Base-by-base conservation (phyloP, 2,797 vertebrate genomes). In the Melanotaenia maccullochi region DNA sequence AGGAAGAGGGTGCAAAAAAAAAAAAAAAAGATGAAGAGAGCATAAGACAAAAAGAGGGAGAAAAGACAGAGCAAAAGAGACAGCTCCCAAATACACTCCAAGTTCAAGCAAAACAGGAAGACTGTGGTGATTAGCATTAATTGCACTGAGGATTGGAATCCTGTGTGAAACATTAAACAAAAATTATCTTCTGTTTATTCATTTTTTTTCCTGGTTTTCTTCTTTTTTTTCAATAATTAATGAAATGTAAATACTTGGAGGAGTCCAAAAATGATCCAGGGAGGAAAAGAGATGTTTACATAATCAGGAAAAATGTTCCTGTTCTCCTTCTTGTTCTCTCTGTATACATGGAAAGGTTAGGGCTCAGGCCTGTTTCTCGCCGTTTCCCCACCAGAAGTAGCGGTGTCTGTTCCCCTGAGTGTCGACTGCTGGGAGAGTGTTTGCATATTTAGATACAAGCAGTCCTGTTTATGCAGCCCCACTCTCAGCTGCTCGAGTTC, bases 111-210 rank as follows among this genome's bases (percentile, higher is more conserved):
- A 96, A 97, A 97, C 94, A 96, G 95, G 95, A 97, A 97, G 95
- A 91, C 89, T 83, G 82, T 81, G 58, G 95, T 96, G 93, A 97
- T 96, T 96, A 97, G 93, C 94, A 96, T 95, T 97, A 96, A 97
- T 96, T 97, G 94, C 95, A 93, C 85, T 87, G 89, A 92, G 91
- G 93, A 91, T 93, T 90, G 91, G 87, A 94, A 94, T 94, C 92
- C 93, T 96, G 93, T 91, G 94, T 95, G 95, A 98, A 96, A 96
- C 94, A 96, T 96, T 97, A 96, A 97, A 96, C 96, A 96, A 95
- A 94, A 95, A 94, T 95, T 92, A 96, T 95, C 95, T 94, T 76
- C 87, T 96, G 95, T 97, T 97, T 97, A 96, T 95, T 84, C 88
- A 20, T 66, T 38, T 92, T 68, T 94, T 94, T 93, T 92, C 81